Percentiles rank a stretch among this genome's conserved stretches.
phyloP scores from a whole-genome alignment of 2,113 vertebrate genomes.

The Ptychochromis oligacanthus region DNA sequence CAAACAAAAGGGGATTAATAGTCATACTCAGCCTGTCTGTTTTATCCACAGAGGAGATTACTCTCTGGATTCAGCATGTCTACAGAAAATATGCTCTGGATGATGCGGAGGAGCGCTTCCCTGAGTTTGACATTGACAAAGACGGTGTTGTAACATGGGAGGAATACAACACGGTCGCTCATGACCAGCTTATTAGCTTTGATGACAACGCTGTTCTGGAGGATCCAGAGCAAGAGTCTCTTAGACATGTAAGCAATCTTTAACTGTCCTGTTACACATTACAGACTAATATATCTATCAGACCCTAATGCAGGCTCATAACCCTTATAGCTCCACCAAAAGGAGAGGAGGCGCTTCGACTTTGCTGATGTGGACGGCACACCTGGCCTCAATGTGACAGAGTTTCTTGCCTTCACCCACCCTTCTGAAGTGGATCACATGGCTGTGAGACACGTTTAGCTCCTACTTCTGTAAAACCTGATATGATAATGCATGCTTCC shows the following conservation, averaged over 20 bases:
- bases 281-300: neutral
- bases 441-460: slow-evolving; percentile 82
- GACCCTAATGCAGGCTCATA: slow-evolving; percentile 1
- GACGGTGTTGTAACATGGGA: slow-evolving; percentile 90
- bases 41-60: slow-evolving; percentile 87
- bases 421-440: slow-evolving; percentile 95
- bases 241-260: slow-evolving; percentile 84
- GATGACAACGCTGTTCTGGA: slow-evolving; percentile 83
- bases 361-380: slow-evolving; percentile 85
- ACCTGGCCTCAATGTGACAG: slow-evolving; percentile 84
- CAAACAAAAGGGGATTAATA: neutral
- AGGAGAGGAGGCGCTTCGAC: slow-evolving; percentile 93
- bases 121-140: slow-evolving; percentile 85
- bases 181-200: slow-evolving; percentile 86
- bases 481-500: neutral
- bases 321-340: slow-evolving; percentile 86
- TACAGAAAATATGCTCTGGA: slow-evolving; percentile 94
- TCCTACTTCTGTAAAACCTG: neutral
- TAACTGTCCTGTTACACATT: neutral
- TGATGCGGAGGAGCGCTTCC: slow-evolving; percentile 90
- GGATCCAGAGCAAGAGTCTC: slow-evolving; percentile 91
- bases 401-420: slow-evolving; percentile 95
- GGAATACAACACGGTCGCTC: slow-evolving; percentile 90
- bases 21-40: neutral
- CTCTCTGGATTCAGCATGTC: slow-evolving; percentile 93